Base-by-base conservation (phyloP, 2,888 invertebrate species). In the Philereme transversata region DNA sequence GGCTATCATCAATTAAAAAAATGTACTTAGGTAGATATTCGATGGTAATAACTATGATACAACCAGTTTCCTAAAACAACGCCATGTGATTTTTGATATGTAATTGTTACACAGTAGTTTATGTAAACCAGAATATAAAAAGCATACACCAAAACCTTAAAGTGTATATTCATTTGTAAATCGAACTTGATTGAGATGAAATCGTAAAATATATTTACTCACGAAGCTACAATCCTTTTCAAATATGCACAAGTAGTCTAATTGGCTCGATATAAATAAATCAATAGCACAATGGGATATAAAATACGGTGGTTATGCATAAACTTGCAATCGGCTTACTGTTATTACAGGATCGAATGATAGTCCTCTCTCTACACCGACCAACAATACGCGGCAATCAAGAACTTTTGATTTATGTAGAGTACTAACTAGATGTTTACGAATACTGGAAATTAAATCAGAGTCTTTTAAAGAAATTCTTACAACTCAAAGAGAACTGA, bases 191-290 rank as follows among this genome's bases (percentile, higher is more conserved):
- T 57, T 50, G 47, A 50, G 51, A 62, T 40, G 36, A 11, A 56
- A 46, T 34, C 9, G 33, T 50, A 38, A 58, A 65, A 65, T 65
- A 52, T 65, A 65, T 64, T 50, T 43, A 52, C 58, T 51, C 44
- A 50, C 54, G 49, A 61, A 54, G 65, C 65, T 60, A 67, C 65
- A 62, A 61, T 60, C 50, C 62, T 60, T 66, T 69, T 57, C 56
- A 69, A 64, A 68, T 58, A 78, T 76, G 76, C 75, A 83, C 82
- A 84, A 82, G 81, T 77, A 80, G 77, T 78, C 81, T 88, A 87
- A 87, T 86, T 83, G 83, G 80, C 74, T 74, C 73, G 77, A 76
- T 76, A 75, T 67, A 64, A 72, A 87, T 88, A 90, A 90, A 90
- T 90, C 87, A 88, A 81, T 72, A 72, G 72, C 77, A 79, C 78